Base-by-base conservation (phyloP, 2,797 vertebrate species). In the Syndactyla subalaris region DNA sequence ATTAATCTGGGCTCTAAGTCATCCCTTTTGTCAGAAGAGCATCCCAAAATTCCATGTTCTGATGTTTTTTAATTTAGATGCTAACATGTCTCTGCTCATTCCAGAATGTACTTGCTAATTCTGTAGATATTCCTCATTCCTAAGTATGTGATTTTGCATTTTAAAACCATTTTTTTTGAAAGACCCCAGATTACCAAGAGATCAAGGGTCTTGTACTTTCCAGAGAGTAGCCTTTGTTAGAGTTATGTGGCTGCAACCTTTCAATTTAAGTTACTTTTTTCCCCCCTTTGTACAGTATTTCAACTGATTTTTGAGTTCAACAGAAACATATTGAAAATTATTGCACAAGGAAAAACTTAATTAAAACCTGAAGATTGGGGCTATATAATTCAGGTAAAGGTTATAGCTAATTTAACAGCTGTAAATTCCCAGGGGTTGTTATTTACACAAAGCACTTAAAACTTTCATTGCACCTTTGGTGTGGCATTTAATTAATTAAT, bases 331-430 rank as follows among this genome's bases (percentile, higher is more conserved):
- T 34, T 94, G 74, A 83, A 89, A 93, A 92, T 77, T 89, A 93
- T 63, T 87, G 27, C 70, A 72, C n/a, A 71, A 75, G 71, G 15
- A 76, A 86, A 91, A 94, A 21, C 66, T 84, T 96, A 93, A 94
- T 95, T 96, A 89, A 94, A 89, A 92, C 4, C 45, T 83, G 82
- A 89, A 86, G 45, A 84, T 86, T 51, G n/a, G 29, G 43, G 59
- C 45, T 88, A 54, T 74, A 85, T 96, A 80, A 85, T 77, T 92
- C 57, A 79, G 85, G 73, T 55, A 96, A 96, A 96, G 87, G 81
- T 93, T 96, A 76, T 71, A 79, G 74, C 29, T 94, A 96, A 93
- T 95, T 91, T 96, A 94, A 77, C 45, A 92, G 84, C 76, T 93
- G 63, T 85, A 96, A 94, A 93, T 93, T 93, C 75, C 62, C 70